phyloP scores from a whole-genome alignment of 2,888 invertebrate species.

The Microctonus aethiopoides region DNA sequence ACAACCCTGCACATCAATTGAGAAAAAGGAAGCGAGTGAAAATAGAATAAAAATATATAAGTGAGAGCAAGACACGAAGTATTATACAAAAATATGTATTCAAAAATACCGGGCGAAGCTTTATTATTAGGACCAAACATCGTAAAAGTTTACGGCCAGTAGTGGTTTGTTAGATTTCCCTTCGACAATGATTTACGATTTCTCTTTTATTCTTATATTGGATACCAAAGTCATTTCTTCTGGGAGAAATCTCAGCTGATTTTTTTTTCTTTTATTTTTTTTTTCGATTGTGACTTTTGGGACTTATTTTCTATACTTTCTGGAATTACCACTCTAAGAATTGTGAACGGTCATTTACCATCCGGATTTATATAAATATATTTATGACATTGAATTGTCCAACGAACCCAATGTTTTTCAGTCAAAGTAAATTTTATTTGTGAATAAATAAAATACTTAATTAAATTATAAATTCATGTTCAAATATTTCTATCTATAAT shows the following conservation, averaged over 20 bases:
- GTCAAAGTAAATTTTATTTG: too few species aligned
- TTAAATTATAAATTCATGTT: too few species aligned
- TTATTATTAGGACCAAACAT: constrained; percentile 50
- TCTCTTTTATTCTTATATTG: constrained; percentile 38
- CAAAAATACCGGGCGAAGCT: constrained; percentile 25
- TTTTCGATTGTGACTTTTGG: constrained; percentile 4
- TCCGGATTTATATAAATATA: not conserved
- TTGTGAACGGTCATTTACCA: not conserved
- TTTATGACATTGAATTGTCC: not conserved
- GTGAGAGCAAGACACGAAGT: not conserved
- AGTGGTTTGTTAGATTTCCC: constrained; percentile 61
- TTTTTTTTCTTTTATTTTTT: constrained; percentile 2
- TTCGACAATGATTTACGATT: constrained; percentile 58
- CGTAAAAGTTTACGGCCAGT: constrained; percentile 62
- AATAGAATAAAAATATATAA: not conserved
- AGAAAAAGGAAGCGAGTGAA: constrained; percentile 11
- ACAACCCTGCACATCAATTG: constrained; percentile 33
- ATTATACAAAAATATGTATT: constrained; percentile 20
- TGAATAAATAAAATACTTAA: too few species aligned
- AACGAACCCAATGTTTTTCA: too few species aligned
- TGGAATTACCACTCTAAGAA: not conserved
- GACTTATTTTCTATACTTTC: not conserved
- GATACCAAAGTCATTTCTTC: constrained; percentile 3
- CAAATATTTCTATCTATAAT: too few species aligned
- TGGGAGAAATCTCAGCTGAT: constrained; percentile 20